Evolutionary conservation across 2,888 invertebrate genomes (phyloP).

Genomic region (Eupithecia tripunctaria): DNA sequence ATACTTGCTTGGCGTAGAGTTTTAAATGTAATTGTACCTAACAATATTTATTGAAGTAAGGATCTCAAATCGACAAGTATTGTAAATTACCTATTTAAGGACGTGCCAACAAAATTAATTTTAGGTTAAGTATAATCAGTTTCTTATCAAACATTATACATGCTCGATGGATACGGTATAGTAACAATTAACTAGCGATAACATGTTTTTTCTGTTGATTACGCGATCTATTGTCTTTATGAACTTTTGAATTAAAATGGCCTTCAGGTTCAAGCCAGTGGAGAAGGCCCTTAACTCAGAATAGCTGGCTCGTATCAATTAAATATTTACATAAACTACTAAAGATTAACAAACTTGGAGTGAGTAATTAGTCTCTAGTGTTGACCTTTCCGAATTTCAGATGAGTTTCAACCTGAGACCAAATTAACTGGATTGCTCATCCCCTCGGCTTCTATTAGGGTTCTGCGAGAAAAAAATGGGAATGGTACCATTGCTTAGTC

Average conservation of each 20-base stretch:
- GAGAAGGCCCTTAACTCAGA: not conserved
- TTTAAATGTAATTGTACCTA: too few species aligned
- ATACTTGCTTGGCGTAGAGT: too few species aligned
- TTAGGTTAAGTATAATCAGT: too few species aligned
- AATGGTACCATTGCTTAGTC: too few species aligned
- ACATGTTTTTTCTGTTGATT: too few species aligned
- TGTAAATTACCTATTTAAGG: too few species aligned
- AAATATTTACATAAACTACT: slow-evolving; percentile 7
- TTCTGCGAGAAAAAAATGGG: not conserved
- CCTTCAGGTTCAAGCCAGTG: not conserved
- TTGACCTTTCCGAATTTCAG: slow-evolving; percentile 26
- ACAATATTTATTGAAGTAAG: too few species aligned
- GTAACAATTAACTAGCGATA: too few species aligned
- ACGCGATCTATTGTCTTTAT: not conserved
- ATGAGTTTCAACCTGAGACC: slow-evolving; percentile 11
- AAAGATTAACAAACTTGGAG: slow-evolving; percentile 32
- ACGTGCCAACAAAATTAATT: too few species aligned
- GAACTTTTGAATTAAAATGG: not conserved
- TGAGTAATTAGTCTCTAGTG: slow-evolving; percentile 33
- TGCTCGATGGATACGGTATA: too few species aligned
- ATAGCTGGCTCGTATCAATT: not conserved
- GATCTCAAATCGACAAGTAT: too few species aligned
- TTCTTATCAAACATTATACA: too few species aligned
- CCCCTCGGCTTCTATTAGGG: not conserved
- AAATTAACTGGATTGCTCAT: slow-evolving; percentile 5